Base-by-base conservation (phyloP, 2,888 invertebrate species). In the Hanleya hanleyi region DNA sequence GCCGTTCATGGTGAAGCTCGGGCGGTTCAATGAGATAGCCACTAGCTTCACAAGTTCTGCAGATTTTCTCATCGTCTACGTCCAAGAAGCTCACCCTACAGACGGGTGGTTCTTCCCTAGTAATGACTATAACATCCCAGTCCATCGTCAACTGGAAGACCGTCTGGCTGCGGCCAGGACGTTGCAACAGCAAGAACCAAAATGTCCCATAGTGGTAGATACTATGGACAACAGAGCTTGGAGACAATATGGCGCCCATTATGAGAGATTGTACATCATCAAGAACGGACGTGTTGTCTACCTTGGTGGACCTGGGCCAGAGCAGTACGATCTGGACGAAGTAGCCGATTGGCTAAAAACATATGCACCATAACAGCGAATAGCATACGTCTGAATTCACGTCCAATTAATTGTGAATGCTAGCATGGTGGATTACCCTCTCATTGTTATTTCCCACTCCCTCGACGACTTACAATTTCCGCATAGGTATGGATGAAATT, bases 1-100 rank as follows among this genome's bases (percentile, higher is more conserved):
- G 32, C 82, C 82, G 68, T 82, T 82, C 71, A 77, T 82, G 78
- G 78, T 70, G 47, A 77, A 78, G 67, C 74, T 82, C 71, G 72
- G 41, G 65, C 64, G 38, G 26, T 77, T 78, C 71, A 68, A 67
- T 36, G 49, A 74, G 35, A 49, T 82, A 49, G 77, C 76, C 26
- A 6, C 66, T 38, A 61, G 70, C 69, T 78, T 70, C 38, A 64
- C 69, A 9, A 36, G 51, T 9, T 49, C 57, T n/a, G 77, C 75
- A 29, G 82, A 82, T 68, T 82, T 82, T 67, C 49, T 82, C 12
- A 70, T 69, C 4, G 67, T 82, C 12, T 82, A 82, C 75, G 77
- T 79, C 49, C 76, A 79, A 49, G 81, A 81, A 62, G 80, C 79
- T 5, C 81, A 81, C 62, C 79, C 81, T 0, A 50, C 73, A 29